A percentile compares a stretch with the other conserved stretches of the same genome.
These are phyloP conservation scores for Antrozous pallidus DNA, from an alignment of 2,797 vertebrate species.

Conservation along the genomic window DNA sequence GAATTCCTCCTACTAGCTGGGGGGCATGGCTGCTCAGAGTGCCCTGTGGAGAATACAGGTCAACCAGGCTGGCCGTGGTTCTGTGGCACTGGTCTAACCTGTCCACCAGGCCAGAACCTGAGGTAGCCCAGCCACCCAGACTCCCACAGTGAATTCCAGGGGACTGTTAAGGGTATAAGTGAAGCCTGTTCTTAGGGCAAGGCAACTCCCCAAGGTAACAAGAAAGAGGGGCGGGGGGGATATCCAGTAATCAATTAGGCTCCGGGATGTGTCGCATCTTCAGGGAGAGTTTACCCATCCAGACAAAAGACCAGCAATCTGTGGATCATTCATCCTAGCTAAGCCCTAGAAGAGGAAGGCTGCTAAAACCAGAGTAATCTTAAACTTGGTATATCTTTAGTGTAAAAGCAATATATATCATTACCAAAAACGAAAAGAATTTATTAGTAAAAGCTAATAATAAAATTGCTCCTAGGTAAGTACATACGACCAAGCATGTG, in stretches of 20 bases:
- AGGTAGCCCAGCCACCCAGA: conserved; percentile 48
- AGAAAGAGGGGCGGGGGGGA: neutral
- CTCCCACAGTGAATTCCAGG: conserved; percentile 65
- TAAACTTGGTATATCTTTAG: neutral
- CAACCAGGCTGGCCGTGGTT: conserved; percentile 53
- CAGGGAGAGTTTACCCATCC: neutral
- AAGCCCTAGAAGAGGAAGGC: neutral
- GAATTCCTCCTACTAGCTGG: conserved; percentile 37
- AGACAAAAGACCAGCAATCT: neutral
- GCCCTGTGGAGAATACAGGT: conserved; percentile 55
- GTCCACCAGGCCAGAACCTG: conserved; percentile 53
- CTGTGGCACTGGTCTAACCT: neutral
- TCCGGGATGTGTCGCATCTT: neutral
- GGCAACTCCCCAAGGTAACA: conserved; percentile 16
- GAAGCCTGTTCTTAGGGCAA: conserved; percentile 2
- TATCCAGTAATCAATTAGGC: neutral
- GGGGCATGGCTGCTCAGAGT: neutral
- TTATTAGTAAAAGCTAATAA: neutral
- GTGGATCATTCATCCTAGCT: neutral
- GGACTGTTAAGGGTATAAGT: conserved; percentile 74
- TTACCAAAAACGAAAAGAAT: neutral
- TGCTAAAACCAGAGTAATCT: neutral
- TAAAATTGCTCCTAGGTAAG: conserved; percentile 38
- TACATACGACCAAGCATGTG: conserved; percentile 11
- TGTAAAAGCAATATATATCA: neutral